Conservation (phyloP, 2,797 vertebrate species). For the Lemur catta region DNA sequence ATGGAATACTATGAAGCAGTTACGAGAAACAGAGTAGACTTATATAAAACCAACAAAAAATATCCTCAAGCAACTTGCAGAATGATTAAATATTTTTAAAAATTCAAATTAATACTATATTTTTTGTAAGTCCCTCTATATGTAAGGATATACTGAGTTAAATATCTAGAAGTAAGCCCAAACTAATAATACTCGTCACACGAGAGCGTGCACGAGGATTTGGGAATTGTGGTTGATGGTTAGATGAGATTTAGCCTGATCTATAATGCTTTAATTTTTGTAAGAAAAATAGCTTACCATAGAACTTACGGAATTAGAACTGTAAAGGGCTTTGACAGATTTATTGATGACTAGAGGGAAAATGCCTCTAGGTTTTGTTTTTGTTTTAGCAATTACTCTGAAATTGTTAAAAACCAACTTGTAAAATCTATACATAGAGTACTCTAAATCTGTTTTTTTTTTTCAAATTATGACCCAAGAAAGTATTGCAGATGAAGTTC, state of each 20-base stretch:
- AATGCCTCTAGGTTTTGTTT: neutral
- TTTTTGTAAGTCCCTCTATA: neutral
- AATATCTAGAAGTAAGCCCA: neutral
- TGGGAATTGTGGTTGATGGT: neutral
- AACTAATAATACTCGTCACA: neutral
- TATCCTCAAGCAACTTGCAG: neutral
- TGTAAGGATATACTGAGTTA: neutral
- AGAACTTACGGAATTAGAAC: neutral
- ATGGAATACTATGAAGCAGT: neutral
- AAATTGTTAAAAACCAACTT: neutral
- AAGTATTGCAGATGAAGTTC: neutral
- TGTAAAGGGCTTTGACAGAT: neutral
- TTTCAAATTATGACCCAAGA: neutral
- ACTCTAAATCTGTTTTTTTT: neutral
- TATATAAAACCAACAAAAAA: neutral
- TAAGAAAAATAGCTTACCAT: neutral
- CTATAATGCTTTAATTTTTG: neutral
- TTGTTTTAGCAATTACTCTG: neutral
- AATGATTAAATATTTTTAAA: neutral
- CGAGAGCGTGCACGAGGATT: neutral
- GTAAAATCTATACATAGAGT: neutral
- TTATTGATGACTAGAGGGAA: neutral
- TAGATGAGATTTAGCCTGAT: neutral
- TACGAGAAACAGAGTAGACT: neutral
- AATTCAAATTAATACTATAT: neutral